Base-by-base conservation (phyloP, 2,113 vertebrate genomes). In the Poeciliopsis retropinna region DNA sequence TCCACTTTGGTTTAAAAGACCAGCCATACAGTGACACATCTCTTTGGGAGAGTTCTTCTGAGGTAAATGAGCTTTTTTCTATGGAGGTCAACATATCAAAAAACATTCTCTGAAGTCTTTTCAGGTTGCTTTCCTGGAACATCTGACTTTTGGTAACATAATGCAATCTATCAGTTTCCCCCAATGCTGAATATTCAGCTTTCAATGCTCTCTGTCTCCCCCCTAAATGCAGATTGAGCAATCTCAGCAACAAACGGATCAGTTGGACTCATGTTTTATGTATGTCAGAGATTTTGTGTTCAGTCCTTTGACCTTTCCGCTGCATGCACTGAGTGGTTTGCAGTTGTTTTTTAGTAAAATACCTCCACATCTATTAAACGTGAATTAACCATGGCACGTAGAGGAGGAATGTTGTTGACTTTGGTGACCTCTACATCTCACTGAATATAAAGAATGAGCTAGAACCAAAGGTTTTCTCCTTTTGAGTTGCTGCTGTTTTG, bases 1-100 rank as follows among this genome's bases (percentile, higher is more conserved):
- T 62, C 2, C 22, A 67, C 28, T 61, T 25, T 60, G 15, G 31
- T 60, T 39, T 60, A 64, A 75, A 75, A 54, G 44, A 54, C 11
- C 11, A 28, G 1, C 34, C 68, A 25, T 25, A 25, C 19, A 17
- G 64, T 61, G 0, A 5, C 28, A 1, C 29, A 51, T 54, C 51
- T 47, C 72, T 64, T 4, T 62, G 63, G 63, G 64, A 65, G 60
- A 44, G 39, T 25, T 67, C 34, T 64, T 39, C 28, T 10, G 4
- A 22, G 69, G 72, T 70, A 67, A 41, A 28, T 80, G 11, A 22
- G 41, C 6, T 19, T 37, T 37, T 34, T 19, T 37, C 11, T 34
- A 54, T 67, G 39, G 29, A 63, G 10, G 28, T 28, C 0, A 0
- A 0, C 19, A 2, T 2, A 5, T 69, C 68, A 73, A 73, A 54